Evolutionary conservation across 1,140 invertebrate species (phyloP).

Genomic region (Anthonomus grandis): DNA sequence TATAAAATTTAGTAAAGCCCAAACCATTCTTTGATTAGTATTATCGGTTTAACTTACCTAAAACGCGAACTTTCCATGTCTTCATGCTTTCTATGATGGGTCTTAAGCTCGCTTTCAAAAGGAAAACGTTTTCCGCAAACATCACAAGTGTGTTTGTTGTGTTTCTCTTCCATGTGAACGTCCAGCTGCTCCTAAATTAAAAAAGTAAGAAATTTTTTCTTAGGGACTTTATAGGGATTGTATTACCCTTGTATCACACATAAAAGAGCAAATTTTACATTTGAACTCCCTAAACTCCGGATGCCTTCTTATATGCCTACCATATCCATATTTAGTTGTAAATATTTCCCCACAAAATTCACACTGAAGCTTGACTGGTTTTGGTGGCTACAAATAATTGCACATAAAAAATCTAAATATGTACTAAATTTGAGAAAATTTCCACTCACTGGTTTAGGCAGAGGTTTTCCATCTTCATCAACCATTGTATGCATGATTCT

Average conservation of each 20-base stretch:
- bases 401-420: not conserved
- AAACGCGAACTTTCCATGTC: conserved; percentile 19
- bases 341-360: conserved; percentile 26
- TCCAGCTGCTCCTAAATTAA: conserved; percentile 19
- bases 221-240: not conserved
- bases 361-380: conserved; percentile 20
- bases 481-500: conserved; percentile 16
- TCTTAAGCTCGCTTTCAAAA: conserved; percentile 22
- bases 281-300: conserved; percentile 22
- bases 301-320: conserved; percentile 18
- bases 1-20: no score
- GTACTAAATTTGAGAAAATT: not conserved
- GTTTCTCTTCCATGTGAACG: conserved; percentile 16
- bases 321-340: conserved; percentile 20
- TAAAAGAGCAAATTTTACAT: conserved; percentile 23
- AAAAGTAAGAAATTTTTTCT: not conserved
- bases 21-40: no score
- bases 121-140: conserved; percentile 21
- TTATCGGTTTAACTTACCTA: no score
- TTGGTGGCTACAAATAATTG: conserved; percentile 11
- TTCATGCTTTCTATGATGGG: conserved; percentile 21
- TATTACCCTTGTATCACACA: conserved; percentile 17
- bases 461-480: conserved; percentile 21
- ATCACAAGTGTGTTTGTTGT: conserved; percentile 23
- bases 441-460: conserved; percentile 17